These are phyloP conservation scores for Mixornis gularis DNA, from an alignment of 2,113 vertebrate genomes.

Conservation along the genomic window DNA sequence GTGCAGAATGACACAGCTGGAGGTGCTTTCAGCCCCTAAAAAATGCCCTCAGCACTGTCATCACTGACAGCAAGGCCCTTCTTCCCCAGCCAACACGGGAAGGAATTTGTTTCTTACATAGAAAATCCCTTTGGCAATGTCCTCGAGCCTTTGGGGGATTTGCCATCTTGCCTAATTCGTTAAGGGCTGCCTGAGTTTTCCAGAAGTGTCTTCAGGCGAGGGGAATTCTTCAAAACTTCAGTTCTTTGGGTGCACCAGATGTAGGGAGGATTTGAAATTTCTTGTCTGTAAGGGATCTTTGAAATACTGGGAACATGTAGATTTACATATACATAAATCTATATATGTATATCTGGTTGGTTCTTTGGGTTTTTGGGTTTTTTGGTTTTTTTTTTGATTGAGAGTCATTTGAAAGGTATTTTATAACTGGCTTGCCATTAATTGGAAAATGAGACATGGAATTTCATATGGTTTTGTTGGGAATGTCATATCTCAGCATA, in stretches of 20 bases:
- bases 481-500: not conserved
- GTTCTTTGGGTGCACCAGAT: not conserved
- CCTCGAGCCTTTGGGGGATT: not conserved
- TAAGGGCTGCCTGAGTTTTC: not conserved
- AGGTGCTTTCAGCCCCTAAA: not conserved
- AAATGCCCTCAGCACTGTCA: not conserved
- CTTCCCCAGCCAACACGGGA: not conserved
- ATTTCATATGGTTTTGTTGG: not conserved
- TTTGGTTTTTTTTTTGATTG: not conserved
- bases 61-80: not conserved
- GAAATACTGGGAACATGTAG: not conserved
- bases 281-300: not conserved
- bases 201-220: not conserved
- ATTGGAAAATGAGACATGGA: not conserved
- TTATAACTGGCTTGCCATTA: not conserved
- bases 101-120: not conserved
- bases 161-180: not conserved
- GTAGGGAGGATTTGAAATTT: not conserved
- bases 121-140: not conserved
- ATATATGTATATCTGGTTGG: rapidly evolving
- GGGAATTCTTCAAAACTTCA: not conserved
- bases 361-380: not conserved
- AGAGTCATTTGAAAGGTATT: not conserved
- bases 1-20: not conserved
- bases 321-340: not conserved